Percentiles rank a stretch among this genome's conserved stretches.
These are phyloP conservation scores for Psylliodes chrysocephalus DNA, from an alignment of 2,888 invertebrate species.

Conservation along the genomic window DNA sequence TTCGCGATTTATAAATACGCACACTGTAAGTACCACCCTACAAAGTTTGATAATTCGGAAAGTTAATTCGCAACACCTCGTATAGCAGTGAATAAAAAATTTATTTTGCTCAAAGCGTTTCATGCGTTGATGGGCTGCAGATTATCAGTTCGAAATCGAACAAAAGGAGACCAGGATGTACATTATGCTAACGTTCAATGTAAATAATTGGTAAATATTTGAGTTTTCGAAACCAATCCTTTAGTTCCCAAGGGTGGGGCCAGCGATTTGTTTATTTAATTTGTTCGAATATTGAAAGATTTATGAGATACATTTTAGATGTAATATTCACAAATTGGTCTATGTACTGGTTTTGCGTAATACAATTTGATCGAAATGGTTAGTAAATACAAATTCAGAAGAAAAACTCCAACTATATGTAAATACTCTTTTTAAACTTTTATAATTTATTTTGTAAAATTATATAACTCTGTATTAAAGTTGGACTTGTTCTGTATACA, in stretches of 20 bases:
- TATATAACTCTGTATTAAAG: no score
- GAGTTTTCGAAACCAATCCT: slow-evolving; percentile 27
- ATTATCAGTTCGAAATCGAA: slow-evolving; percentile 4
- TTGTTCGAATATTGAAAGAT: not conserved
- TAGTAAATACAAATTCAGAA: no score
- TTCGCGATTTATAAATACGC: no score
- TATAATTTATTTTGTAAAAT: no score
- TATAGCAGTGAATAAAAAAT: no score
- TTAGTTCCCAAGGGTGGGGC: slow-evolving; percentile 28
- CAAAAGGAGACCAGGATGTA: slow-evolving; percentile 35
- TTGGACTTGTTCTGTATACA: no score
- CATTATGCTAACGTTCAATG: slow-evolving; percentile 34
- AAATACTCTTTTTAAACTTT: no score
- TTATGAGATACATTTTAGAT: not conserved
- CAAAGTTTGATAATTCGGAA: no score
- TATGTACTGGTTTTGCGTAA: not conserved
- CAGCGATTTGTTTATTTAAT: slow-evolving; percentile 1
- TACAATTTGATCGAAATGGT: no score
- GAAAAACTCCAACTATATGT: no score
- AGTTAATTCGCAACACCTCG: no score
- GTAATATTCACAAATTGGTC: not conserved
- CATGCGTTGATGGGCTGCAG: not conserved
- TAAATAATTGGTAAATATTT: slow-evolving; percentile 33
- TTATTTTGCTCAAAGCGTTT: not conserved
- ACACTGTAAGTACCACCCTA: no score